Base-by-base conservation (phyloP, 2,888 invertebrate genomes). In the Epistrophella euchroma region DNA sequence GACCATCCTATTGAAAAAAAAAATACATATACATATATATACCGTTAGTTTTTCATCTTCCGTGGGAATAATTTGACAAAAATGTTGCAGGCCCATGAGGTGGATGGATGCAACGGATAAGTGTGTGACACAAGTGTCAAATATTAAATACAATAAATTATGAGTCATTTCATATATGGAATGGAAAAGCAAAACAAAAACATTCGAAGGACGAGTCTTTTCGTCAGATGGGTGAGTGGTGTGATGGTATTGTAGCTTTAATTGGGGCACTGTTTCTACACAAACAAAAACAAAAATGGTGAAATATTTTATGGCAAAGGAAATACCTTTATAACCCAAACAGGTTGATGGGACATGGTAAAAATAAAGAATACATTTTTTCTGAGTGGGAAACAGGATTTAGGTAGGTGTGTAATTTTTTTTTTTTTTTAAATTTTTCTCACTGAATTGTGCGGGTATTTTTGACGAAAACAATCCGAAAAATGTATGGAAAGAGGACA, bases 151-250 rank as follows among this genome's bases (percentile, higher is more conserved):
- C 50, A 66, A 45, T 81, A 74, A 55, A 47, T 70, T 74, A 77
- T 86, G 82, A 86, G 78, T 82, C 86, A 80, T n/a, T n/a, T n/a
- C n/a, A n/a, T n/a, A n/a, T n/a, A n/a, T 11, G 22, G 35, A 47
- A 64, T 50, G 68, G n/a, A 52, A 17, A 52, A n/a, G 5, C 37
- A 25, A 68, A 62, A 50, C 6, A 50, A 68, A 68, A 68, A 45
- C 66, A 56, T 66, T 82, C 22, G 82, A 86, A 86, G 86, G 86
- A 86, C 86, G 82, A 86, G 56, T 82, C 58, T 50, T 64, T 64
- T 52, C 40, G 25, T 47, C 58, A 62, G 22, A 68, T 45, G 43
- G 10, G 17, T 25, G 13, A 58, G 35, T 37, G 6, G 17, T 4
- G 0, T 9, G 45, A 4, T 6, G 13, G 0, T 22, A 7, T 1